Evolutionary conservation across 2,797 vertebrate species (phyloP), one percentile per base, ranked within the genome.

Genomic region (Alcedo quadribrachys): DNA sequence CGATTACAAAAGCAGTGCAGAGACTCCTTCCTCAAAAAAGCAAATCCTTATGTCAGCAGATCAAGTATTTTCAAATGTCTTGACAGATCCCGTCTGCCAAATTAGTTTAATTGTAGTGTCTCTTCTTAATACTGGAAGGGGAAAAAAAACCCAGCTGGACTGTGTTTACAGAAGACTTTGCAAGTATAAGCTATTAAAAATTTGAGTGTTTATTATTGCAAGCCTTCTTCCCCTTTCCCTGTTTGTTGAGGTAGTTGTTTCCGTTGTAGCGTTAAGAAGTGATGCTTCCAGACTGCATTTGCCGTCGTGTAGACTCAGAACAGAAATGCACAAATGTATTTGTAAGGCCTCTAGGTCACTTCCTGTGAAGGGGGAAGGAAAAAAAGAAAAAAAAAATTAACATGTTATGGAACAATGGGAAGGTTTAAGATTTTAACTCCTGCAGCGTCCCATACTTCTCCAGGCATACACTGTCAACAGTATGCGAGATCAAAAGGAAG

Each of bases 281-380:
- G 97, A 97, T 97, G 98, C 97, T 98, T 98, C 98, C 98, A 98
- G 97, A 98, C 97, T 97, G 96, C 65, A 67, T 96, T 96, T 98
- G 97, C 97, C 97, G 81, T 95, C 96, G 96, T 97, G 97, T 97
- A 96, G 96, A 95, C 97, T 98, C 98, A 94, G 97, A 98, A 98
- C 94, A 98, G 98, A 97, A 98, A 98, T 98, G 98, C 98, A 98
- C 98, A 96, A 97, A 98, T 97, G 97, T 98, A 98, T 98, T 98
- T 98, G 98, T 99, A 99, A 99, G 98, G 99, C 98, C 98, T 99
- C 98, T 98, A 98, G 98, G 98, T 99, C 98, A 99, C 99, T 99
- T 99, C 99, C 99, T 99, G 98, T 81, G 77, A 94, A 95, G 94
- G 85, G 92, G 82, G 43, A 69, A 67, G 92, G 24, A 48, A 24